Base-by-base conservation (phyloP, 2,888 invertebrate species). In the Orgyia antiqua region DNA sequence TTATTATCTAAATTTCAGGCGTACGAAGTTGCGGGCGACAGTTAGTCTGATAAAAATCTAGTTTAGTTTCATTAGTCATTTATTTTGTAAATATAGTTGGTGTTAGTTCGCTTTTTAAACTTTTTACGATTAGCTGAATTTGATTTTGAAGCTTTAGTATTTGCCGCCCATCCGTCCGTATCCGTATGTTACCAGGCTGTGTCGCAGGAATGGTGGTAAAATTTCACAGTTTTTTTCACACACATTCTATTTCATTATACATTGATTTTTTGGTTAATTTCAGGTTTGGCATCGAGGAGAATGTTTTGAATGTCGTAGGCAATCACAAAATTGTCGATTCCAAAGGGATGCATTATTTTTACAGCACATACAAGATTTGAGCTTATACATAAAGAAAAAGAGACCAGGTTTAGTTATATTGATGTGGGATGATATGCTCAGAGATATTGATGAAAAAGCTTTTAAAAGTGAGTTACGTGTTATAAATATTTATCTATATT, bases 361-460 rank as follows among this genome's bases (percentile, higher is more conserved):
- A 25, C 88, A 91, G 35, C 93, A 94, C 61, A 87, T 94, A 4
- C 74, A 83, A 33, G 83, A 88, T 15, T 74, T 92, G n/a, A 88
- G 89, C 0, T 72, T 87, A 41, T 90, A 83, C 42, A 67, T 92
- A 10, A 89, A 89, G 54, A 88, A 87, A 31, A 87, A 80, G 19
- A 88, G 92, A 56, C 93, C 92, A 0, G 69, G 82, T 31, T 62
- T 92, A 15, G 88, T 79, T 39, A 79, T 92, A 3, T 90, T 96
- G 7, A 92, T 95, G 73, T 96, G 96, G 95, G 95, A 96, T 60
- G 96, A 96, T 59, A 95, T 96, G 95, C 73, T 95, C 33, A 82
- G 95, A 48, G 73, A 87, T 8, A 88, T 90, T 26, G 80, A 82
- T 36, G 54, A 76, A 27, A 78, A 87, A 32, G 68, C 87, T 42